A percentile compares a stretch with the other conserved stretches of the same genome.
phyloP scores from a whole-genome alignment of 2,113 vertebrate species.

The Aldabrachelys gigantea region DNA sequence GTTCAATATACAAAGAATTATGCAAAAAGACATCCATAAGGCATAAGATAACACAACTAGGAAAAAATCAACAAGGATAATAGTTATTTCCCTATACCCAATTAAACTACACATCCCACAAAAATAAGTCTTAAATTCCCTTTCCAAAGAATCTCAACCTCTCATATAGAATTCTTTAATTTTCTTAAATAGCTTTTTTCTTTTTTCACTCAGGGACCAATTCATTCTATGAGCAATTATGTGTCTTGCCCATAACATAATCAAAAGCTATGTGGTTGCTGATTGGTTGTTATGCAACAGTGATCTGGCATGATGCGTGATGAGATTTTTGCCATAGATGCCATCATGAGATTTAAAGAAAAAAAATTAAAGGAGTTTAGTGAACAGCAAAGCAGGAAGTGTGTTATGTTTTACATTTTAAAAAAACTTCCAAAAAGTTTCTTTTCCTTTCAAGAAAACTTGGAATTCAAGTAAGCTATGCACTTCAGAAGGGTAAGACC shows the following conservation, averaged over 20 bases:
- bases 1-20: not conserved
- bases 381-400: not conserved
- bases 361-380: not conserved
- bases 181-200: not conserved
- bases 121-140: not conserved
- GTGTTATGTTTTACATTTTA: not conserved
- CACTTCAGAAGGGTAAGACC: not conserved
- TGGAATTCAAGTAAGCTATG: not conserved
- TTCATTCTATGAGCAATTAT: not conserved
- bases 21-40: not conserved
- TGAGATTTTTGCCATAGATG: not conserved
- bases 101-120: not conserved
- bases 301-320: not conserved
- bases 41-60: not conserved
- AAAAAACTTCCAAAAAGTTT: not conserved
- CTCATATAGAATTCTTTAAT: not conserved
- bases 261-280: not conserved
- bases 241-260: not conserved
- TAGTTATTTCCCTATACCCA: not conserved
- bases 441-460: not conserved
- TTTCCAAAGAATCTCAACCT: not conserved
- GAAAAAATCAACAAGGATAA: not conserved
- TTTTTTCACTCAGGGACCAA: not conserved
- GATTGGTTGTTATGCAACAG: not conserved
- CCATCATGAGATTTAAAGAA: not conserved